Conservation (phyloP, 1,140 invertebrate genomes). For the Drosophila rhopaloa region DNA sequence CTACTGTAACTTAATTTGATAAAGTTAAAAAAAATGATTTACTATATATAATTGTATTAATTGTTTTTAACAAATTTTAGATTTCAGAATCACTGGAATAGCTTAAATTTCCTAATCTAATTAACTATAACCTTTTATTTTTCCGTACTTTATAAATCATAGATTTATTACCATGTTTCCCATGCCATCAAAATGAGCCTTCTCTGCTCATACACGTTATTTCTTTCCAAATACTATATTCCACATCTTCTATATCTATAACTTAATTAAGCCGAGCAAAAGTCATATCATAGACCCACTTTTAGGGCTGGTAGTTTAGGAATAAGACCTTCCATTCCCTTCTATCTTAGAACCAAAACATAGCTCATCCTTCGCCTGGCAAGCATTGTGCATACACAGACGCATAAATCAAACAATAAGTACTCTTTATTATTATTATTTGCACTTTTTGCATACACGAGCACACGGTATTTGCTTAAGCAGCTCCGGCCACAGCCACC, state of each 20-base stretch:
- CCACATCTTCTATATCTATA: not conserved
- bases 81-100: too few relatives aligned
- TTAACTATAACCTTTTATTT: too few relatives aligned
- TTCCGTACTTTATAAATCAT: too few relatives aligned
- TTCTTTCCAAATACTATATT: too few relatives aligned
- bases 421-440: constrained; percentile 85
- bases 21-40: too few relatives aligned
- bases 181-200: too few relatives aligned
- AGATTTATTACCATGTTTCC: not conserved
- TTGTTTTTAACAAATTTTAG: too few relatives aligned
- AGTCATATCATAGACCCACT: too few relatives aligned
- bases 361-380: constrained; percentile 25
- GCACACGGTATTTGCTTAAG: constrained; percentile 76
- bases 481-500: constrained; percentile 53
- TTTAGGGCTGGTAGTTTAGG: not conserved
- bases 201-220: too few relatives aligned
- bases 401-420: constrained; percentile 85
- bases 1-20: too few relatives aligned
- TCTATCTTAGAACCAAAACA: constrained; percentile 13
- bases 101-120: too few relatives aligned
- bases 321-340: constrained; percentile 1
- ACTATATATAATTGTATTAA: too few relatives aligned
- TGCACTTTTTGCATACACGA: constrained; percentile 82
- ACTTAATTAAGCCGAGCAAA: constrained; percentile 17
- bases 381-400: constrained; percentile 79